These are phyloP conservation scores for Caenorhabditis sp. DNA, from an alignment of 2,888 invertebrate species.

Conservation along the genomic window DNA sequence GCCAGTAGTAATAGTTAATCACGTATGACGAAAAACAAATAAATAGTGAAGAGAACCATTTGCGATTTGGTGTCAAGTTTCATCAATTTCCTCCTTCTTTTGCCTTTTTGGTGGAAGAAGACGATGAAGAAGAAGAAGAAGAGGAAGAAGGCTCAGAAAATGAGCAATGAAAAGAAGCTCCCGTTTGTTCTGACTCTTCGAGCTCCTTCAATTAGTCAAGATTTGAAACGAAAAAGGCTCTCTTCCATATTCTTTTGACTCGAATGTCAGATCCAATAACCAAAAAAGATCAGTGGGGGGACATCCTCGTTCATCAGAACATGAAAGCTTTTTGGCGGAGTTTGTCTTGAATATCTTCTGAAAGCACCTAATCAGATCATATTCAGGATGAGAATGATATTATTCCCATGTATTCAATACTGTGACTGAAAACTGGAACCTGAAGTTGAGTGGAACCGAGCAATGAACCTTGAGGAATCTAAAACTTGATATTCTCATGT, in stretches of 20 bases:
- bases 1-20: slow-evolving; percentile 40
- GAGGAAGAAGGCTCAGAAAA: slow-evolving; percentile 28
- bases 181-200: not conserved
- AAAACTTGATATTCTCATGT: too few species aligned
- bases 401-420: not conserved
- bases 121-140: not conserved
- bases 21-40: slow-evolving; percentile 51
- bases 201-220: slow-evolving; percentile 41
- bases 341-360: not conserved
- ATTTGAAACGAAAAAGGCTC: slow-evolving; percentile 6
- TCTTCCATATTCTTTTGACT: slow-evolving; percentile 32
- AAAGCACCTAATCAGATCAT: slow-evolving; percentile 14
- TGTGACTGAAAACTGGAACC: too few species aligned
- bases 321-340: not conserved
- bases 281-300: slow-evolving; percentile 35
- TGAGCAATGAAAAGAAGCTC: slow-evolving; percentile 2
- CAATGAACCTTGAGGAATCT: too few species aligned
- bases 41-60: slow-evolving; percentile 51
- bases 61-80: slow-evolving; percentile 43
- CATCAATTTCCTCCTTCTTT: slow-evolving; percentile 53
- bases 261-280: slow-evolving; percentile 54
- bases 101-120: slow-evolving; percentile 30
- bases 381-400: slow-evolving; percentile 13
- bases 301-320: slow-evolving; percentile 8
- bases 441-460: slow-evolving; percentile 1